phyloP scores from a whole-genome alignment of 2,113 vertebrate species.

The Podarcis muralis region DNA sequence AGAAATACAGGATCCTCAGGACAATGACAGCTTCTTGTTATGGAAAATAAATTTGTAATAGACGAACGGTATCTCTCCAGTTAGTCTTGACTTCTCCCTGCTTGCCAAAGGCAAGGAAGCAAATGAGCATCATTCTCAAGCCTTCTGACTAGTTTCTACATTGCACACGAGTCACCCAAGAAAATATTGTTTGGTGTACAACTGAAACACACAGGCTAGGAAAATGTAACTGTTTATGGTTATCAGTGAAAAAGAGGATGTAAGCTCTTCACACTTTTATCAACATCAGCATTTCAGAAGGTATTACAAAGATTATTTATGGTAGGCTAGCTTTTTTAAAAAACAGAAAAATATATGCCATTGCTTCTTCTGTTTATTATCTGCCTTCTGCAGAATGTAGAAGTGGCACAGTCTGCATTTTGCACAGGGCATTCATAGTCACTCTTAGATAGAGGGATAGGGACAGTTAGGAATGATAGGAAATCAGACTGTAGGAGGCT shows the following conservation, averaged over 20 bases:
- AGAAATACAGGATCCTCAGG: conserved; percentile 71
- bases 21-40: conserved; percentile 70
- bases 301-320: conserved; percentile 16
- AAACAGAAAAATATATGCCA: background rate
- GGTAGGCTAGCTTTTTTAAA: background rate
- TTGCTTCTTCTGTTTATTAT: background rate
- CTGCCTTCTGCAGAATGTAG: background rate
- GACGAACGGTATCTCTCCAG: conserved; percentile 65
- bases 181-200: conserved; percentile 52
- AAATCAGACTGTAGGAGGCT: background rate
- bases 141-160: conserved; percentile 62
- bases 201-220: conserved; percentile 50
- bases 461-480: background rate
- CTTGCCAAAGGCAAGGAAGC: conserved; percentile 72
- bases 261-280: conserved; percentile 12
- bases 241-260: background rate
- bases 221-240: conserved; percentile 52
- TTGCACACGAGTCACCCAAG: conserved; percentile 48
- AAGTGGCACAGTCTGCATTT: background rate
- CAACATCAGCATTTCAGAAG: conserved; percentile 30
- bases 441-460: background rate
- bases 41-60: conserved; percentile 72
- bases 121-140: conserved; percentile 69
- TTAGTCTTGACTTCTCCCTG: conserved; percentile 68
- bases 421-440: background rate